Percentiles rank a stretch among this genome's conserved stretches.
These are phyloP conservation scores for Littorina saxatilis DNA, from an alignment of 1,140 invertebrate genomes.

Conservation along the genomic window DNA sequence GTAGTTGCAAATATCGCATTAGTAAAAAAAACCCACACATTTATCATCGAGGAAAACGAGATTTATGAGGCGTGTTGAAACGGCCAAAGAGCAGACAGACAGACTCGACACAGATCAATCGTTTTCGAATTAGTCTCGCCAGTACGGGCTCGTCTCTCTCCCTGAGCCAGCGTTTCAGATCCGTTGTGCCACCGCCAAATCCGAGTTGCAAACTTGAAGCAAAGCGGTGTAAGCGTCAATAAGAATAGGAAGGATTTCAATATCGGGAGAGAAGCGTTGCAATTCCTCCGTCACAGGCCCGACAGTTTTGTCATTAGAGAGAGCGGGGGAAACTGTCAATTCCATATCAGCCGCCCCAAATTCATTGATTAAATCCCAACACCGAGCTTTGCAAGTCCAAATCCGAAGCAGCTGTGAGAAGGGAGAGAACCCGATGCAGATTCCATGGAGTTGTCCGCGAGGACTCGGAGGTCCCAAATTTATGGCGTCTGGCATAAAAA, in stretches of 20 bases:
- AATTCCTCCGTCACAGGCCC: not conserved
- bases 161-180: not conserved
- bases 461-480: too few relatives aligned
- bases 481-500: too few relatives aligned
- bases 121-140: too few relatives aligned
- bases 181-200: not conserved
- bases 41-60: too few relatives aligned
- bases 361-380: constrained; percentile 24
- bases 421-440: not conserved
- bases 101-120: too few relatives aligned
- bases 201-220: too few relatives aligned
- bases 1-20: too few relatives aligned
- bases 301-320: constrained; percentile 37
- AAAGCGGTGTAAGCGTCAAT: constrained; percentile 29
- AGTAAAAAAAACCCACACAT: too few relatives aligned
- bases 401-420: not conserved
- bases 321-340: constrained; percentile 4
- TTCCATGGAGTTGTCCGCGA: too few relatives aligned
- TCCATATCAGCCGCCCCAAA: constrained; percentile 19
- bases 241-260: constrained; percentile 29
- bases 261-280: not conserved
- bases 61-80: too few relatives aligned
- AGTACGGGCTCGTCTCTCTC: too few relatives aligned
- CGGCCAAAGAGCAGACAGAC: too few relatives aligned
- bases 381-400: constrained; percentile 24